Percentiles rank a stretch among this genome's conserved stretches.
These are phyloP conservation scores for Cottus gobio DNA, from an alignment of 2,113 vertebrate genomes.

Conservation along the genomic window DNA sequence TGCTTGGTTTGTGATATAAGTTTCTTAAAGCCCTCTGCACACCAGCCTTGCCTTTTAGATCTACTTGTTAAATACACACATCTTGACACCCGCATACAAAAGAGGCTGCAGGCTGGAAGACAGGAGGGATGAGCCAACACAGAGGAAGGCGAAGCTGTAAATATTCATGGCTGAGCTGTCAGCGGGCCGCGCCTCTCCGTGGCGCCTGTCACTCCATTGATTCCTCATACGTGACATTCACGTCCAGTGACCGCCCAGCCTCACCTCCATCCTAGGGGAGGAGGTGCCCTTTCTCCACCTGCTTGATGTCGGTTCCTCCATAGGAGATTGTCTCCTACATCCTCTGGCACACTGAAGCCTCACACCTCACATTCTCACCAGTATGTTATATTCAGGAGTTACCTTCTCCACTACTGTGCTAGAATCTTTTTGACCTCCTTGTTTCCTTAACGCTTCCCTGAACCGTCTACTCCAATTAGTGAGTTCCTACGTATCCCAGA, in stretches of 20 bases:
- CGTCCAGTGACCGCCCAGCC: slow-evolving; percentile 42
- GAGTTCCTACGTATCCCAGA: neutral
- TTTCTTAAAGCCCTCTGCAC: neutral
- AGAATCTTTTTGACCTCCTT: neutral
- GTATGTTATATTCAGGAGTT: neutral
- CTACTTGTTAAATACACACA: neutral
- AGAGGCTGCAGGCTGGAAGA: slow-evolving; percentile 34
- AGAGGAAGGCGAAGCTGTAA: slow-evolving; percentile 52
- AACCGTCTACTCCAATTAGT: neutral
- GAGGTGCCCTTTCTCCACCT: slow-evolving; percentile 51
- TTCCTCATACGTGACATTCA: slow-evolving; percentile 71
- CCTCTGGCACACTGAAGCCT: neutral
- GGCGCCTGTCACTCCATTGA: slow-evolving; percentile 72
- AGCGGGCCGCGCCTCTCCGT: slow-evolving; percentile 35
- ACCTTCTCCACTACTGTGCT: neutral
- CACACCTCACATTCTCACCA: neutral
- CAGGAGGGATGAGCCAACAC: slow-evolving; percentile 19
- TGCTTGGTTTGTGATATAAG: neutral
- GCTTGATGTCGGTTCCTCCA: slow-evolving; percentile 46
- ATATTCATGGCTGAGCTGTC: slow-evolving; percentile 72
- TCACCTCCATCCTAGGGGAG: slow-evolving; percentile 62
- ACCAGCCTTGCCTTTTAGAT: slow-evolving; percentile 5
- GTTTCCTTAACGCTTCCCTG: neutral
- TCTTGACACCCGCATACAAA: slow-evolving; percentile 32
- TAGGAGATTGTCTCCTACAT: slow-evolving; percentile 24